Conservation (phyloP, 2,113 vertebrate genomes). For the Ciconia maguari region DNA sequence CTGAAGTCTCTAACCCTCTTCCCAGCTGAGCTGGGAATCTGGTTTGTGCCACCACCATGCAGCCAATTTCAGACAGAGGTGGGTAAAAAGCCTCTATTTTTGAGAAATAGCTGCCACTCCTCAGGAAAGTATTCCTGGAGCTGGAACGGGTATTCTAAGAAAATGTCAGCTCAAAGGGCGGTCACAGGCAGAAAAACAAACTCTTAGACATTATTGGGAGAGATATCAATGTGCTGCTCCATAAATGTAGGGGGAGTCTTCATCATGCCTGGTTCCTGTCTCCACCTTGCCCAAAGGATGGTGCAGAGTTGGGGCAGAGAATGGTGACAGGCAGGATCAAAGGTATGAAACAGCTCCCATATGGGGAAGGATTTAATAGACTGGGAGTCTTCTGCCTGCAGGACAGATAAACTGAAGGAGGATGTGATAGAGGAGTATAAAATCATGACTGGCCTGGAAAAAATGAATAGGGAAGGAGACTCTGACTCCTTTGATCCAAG, state of each 20-base stretch:
- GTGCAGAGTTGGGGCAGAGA: not conserved
- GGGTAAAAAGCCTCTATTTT: not conserved
- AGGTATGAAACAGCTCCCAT: not conserved
- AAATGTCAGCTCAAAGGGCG: not conserved
- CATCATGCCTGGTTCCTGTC: not conserved
- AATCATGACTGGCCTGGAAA: constrained; percentile 25
- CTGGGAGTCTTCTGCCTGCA: not conserved
- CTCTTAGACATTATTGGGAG: not conserved
- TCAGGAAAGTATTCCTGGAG: not conserved
- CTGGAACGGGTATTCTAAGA: not conserved
- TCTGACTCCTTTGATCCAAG: not conserved
- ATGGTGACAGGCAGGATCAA: constrained; percentile 18
- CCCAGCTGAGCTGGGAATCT: not conserved
- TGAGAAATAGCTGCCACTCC: not conserved
- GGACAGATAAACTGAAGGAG: constrained; percentile 50
- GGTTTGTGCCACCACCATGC: not conserved
- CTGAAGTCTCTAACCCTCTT: not conserved
- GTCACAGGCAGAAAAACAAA: not conserved
- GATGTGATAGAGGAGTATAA: not conserved
- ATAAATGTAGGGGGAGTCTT: not conserved
- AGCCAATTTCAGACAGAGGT: not conserved
- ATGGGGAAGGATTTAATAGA: not conserved
- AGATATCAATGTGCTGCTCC: not conserved
- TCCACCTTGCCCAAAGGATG: not conserved
- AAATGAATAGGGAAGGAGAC: not conserved